phyloP scores from a whole-genome alignment of 2,113 vertebrate genomes.

The Petaurus breviceps region DNA sequence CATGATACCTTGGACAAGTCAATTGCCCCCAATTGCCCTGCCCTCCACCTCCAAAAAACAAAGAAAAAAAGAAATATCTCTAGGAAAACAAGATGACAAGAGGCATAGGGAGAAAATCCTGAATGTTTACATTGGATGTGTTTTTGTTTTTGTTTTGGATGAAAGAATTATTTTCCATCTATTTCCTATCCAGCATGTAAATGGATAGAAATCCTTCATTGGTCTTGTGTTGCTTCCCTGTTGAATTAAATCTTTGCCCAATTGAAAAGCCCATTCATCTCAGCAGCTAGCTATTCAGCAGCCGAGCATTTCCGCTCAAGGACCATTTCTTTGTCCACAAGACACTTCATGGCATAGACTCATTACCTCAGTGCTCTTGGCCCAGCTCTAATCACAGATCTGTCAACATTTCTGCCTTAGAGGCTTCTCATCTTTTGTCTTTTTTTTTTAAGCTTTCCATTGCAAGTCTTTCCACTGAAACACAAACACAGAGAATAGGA shows the following conservation, averaged over 20 bases:
- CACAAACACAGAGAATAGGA: not conserved
- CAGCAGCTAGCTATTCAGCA: conserved; percentile 76
- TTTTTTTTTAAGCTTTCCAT: conserved; percentile 70
- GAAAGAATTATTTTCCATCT: conserved; percentile 62
- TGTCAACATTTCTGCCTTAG: conserved; percentile 70
- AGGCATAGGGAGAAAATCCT: conserved; percentile 64
- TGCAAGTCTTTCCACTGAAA: conserved; percentile 49
- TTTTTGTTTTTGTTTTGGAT: not conserved
- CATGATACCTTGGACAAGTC: too few species aligned
- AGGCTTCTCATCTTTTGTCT: conserved; percentile 62
- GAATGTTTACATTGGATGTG: conserved; percentile 61
- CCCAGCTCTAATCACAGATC: conserved; percentile 64
- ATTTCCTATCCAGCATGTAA: conserved; percentile 75
- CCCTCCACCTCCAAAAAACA: too few species aligned
- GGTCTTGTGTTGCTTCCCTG: conserved; percentile 78
- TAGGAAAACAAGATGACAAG: conserved; percentile 67
- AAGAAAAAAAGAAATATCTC: conserved; percentile 8
- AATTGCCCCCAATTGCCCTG: too few species aligned
- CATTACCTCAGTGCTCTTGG: conserved; percentile 62
- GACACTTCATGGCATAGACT: conserved; percentile 60
- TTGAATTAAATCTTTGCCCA: conserved; percentile 81
- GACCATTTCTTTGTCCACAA: conserved; percentile 62
- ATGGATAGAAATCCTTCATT: conserved; percentile 77
- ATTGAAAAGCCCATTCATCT: conserved; percentile 80
- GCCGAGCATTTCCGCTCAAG: conserved; percentile 57